Base-by-base conservation (phyloP, 1,140 invertebrate species). In the Sitophilus oryzae region DNA sequence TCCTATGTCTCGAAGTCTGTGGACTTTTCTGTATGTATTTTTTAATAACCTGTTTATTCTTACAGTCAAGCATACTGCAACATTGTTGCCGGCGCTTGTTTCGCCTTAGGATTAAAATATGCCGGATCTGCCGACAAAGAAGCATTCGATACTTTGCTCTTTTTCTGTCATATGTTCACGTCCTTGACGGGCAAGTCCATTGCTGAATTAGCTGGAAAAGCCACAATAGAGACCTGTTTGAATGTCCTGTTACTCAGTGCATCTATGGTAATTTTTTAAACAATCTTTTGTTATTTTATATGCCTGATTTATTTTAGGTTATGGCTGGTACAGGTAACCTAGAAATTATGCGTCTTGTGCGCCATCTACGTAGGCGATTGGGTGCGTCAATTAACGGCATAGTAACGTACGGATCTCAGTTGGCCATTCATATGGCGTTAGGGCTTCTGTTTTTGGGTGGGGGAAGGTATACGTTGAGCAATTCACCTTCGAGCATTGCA, bases 271-370 rank as follows among this genome's bases (percentile, higher is more conserved):
- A 72, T 63, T 67, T 53, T 46, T 20, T 20, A 15, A n/a, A n/a
- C n/a, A n/a, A n/a, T n/a, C n/a, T n/a, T n/a, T n/a, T n/a, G n/a
- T n/a, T n/a, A n/a, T n/a, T 40, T 47, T 41, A 30, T 18, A 40
- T 22, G 38, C 44, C 11, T 16, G 47, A 30, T 58, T 38, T 38
- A 55, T 62, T 68, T 2, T 62, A 86, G 80, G 82, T 98, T 9
- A 95, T 94, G 86, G 84, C 91, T 22, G 95, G 95, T 5, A 94
- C 91, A 2, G 95, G 95, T 3, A 86, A 96, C 73, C 75, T 96
- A 16, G 78, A 85, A 54, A 87, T 96, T 43, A 75, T 97, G 69
- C 79, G 93, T 25, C 76, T 95, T 20, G 91, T 91, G 67, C 80
- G 94, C 14, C 84, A 88, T 66, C 76, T 97, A 40, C 77, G 93